Evolutionary conservation across 2,113 vertebrate genomes (phyloP), one percentile per base, ranked within the genome.

Genomic region (Empidonax alnorum): DNA sequence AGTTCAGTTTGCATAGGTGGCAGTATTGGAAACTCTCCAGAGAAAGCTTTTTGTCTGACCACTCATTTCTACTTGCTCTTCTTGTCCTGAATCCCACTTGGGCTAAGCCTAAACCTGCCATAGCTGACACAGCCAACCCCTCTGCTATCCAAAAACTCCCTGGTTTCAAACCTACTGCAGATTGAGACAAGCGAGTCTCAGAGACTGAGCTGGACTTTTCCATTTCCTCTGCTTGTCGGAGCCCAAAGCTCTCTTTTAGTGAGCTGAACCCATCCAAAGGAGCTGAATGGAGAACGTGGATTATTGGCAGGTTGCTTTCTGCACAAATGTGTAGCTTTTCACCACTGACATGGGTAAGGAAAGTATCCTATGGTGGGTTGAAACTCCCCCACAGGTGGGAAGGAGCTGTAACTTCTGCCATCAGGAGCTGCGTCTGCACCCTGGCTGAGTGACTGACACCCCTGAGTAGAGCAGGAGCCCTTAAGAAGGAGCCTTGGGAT

Each of bases 1-100:
- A 92, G 66, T 41, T 91, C 33, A 75, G 69, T 97, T 91, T 96
- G 93, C 49, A 94, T 96, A 87, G 94, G 95, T 97, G 95, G 91
- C 81, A 93, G 37, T 61, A 62, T 19, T 94, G 95, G 93, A 95
- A 84, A 23, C 37, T 25, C 69, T 87, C 89, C 94, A 95, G 81
- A 91, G 53, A 92, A 94, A 94, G 74, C 69, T 85, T 92, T 95
- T 76, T 94, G 76, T 97, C 91, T 95, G 49, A 55, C 84, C 58
- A 39, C 68, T 91, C 62, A 19, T 50, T 87, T 89, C 89, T 85
- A 31, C 25, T 65, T 78, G 69, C 37, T 94, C 39, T 82, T 89
- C 69, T 91, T 66, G 49, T 73, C 65, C 68, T 79, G 53, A 91
- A 76, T 91, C 74, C 41, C 22, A 8, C 46, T 91, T 46, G 42